phyloP scores from a whole-genome alignment of 2,888 invertebrate genomes.

The Agrypnus murinus region DNA sequence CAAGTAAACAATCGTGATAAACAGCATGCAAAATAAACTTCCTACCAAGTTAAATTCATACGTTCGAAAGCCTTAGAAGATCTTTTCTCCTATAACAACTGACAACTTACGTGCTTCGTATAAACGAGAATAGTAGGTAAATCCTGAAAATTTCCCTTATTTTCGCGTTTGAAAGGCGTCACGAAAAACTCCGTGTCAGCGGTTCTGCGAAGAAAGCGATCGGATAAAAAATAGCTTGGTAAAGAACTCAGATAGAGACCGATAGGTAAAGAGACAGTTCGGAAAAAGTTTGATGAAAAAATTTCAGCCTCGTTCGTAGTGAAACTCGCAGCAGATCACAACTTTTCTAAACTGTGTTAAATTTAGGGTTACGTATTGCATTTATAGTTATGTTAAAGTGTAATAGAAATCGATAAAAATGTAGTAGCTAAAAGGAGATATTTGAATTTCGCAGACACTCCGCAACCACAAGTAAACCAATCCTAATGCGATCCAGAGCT shows the following conservation, averaged over 20 bases:
- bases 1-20: slow-evolving; percentile 4
- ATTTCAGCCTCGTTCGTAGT: slow-evolving; percentile 36
- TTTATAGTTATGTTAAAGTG: slow-evolving; percentile 32
- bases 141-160: slow-evolving; percentile 60
- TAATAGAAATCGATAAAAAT: slow-evolving; percentile 31
- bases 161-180: slow-evolving; percentile 60
- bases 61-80: slow-evolving; percentile 46
- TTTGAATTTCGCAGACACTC: slow-evolving; percentile 20
- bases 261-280: slow-evolving; percentile 48
- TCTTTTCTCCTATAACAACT: slow-evolving; percentile 57
- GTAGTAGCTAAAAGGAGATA: slow-evolving; percentile 22
- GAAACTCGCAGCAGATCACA: slow-evolving; percentile 30
- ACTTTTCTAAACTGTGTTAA: slow-evolving; percentile 31
- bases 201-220: slow-evolving; percentile 57
- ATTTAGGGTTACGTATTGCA: slow-evolving; percentile 29
- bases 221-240: slow-evolving; percentile 52
- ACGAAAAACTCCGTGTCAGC: slow-evolving; percentile 59
- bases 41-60: slow-evolving; percentile 45
- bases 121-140: slow-evolving; percentile 58
- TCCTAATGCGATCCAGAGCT: slow-evolving; percentile 34
- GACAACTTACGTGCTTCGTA: slow-evolving; percentile 61
- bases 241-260: slow-evolving; percentile 47
- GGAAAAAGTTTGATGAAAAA: slow-evolving; percentile 47
- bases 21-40: slow-evolving; percentile 29
- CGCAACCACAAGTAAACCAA: slow-evolving; percentile 24